A percentile compares a stretch with the other conserved stretches of the same genome.
These are phyloP conservation scores for Drosophila baimaii DNA, from an alignment of 1,140 invertebrate genomes.

Conservation along the genomic window DNA sequence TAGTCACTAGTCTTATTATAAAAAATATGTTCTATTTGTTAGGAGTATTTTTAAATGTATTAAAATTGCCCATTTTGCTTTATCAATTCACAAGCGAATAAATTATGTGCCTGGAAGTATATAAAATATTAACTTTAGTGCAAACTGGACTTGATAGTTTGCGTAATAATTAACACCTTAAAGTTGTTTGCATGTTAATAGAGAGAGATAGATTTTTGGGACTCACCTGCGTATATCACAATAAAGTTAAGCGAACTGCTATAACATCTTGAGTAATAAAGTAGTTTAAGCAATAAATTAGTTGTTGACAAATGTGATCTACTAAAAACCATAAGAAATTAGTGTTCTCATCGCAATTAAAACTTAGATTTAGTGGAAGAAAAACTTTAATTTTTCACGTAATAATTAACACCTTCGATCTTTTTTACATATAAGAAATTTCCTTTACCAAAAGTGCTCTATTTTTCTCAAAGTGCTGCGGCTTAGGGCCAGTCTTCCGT, in stretches of 20 bases:
- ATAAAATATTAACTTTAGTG: not conserved
- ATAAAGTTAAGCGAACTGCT: not conserved
- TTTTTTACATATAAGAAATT: not conserved
- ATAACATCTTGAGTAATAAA: not conserved
- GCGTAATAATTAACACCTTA: not conserved
- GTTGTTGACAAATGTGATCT: not conserved
- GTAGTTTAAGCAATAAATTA: not conserved
- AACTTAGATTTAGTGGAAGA: not conserved
- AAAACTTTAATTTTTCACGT: not conserved
- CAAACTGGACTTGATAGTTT: not conserved
- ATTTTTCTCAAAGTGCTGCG: slow-evolving; percentile 3
- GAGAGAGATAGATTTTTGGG: not conserved
- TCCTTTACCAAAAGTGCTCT: not conserved
- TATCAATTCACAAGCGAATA: no score
- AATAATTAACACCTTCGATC: no score
- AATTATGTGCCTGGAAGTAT: not conserved
- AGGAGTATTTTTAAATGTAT: no score
- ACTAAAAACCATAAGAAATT: not conserved
- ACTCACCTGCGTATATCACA: no score
- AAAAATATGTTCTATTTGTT: no score
- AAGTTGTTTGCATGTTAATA: not conserved
- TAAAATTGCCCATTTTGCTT: no score
- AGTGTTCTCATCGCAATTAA: not conserved
- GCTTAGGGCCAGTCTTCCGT: slow-evolving; percentile 19
- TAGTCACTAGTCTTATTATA: no score